Conservation (phyloP, 2,888 invertebrate species). For the Mycalesis mineus region DNA sequence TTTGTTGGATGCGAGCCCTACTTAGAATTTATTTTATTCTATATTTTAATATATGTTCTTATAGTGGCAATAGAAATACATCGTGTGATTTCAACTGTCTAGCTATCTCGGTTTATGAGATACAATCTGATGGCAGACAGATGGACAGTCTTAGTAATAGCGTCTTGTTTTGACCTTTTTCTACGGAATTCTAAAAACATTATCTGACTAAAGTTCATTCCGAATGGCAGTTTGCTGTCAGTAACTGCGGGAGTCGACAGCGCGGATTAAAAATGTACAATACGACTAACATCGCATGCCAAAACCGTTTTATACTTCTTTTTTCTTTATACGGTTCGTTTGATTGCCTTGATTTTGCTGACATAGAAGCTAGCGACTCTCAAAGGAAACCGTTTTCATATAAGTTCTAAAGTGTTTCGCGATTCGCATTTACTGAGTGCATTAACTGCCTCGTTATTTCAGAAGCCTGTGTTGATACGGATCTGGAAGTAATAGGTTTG, state of each 20-base stretch:
- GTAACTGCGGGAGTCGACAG: conserved; percentile 19
- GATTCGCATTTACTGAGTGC: not conserved
- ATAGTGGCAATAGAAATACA: too few relatives aligned
- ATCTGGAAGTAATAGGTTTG: too few relatives aligned
- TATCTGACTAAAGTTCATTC: conserved; percentile 17
- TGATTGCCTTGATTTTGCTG: conserved; percentile 15
- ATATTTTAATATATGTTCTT: too few relatives aligned
- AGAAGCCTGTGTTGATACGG: too few relatives aligned
- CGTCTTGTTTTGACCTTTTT: too few relatives aligned
- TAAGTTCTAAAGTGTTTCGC: not conserved
- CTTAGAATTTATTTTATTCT: too few relatives aligned
- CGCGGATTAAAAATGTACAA: conserved; percentile 25
- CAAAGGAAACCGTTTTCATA: not conserved
- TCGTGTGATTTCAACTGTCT: too few relatives aligned
- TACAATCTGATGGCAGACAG: too few relatives aligned
- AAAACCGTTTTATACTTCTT: conserved; percentile 16
- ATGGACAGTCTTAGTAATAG: too few relatives aligned
- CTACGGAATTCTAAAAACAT: conserved; percentile 13
- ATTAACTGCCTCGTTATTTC: too few relatives aligned
- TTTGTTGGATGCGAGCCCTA: too few relatives aligned
- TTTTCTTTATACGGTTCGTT: conserved; percentile 16
- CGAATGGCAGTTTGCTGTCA: conserved; percentile 25
- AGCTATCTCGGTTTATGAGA: too few relatives aligned
- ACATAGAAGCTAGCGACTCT: conserved; percentile 8
- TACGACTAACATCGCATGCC: conserved; percentile 20